These are phyloP conservation scores for Psix sp. DNA, from an alignment of 1,140 invertebrate species.

Conservation along the genomic window DNA sequence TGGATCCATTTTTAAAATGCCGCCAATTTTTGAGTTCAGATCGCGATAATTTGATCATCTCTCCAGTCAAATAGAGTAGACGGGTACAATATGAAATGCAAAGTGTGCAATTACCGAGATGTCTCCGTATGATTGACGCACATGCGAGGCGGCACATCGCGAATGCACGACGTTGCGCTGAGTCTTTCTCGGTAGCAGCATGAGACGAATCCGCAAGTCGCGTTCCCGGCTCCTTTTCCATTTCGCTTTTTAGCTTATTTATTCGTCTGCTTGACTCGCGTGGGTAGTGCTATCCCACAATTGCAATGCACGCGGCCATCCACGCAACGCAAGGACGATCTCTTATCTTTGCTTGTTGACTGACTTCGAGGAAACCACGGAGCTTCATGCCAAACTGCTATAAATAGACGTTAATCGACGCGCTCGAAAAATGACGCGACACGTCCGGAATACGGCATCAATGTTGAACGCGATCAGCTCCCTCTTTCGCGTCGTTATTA, in stretches of 20 bases:
- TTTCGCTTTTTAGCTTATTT: conserved; percentile 49
- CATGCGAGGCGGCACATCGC: conserved; percentile 65
- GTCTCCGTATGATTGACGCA: conserved; percentile 72
- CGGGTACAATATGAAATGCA: conserved; percentile 64
- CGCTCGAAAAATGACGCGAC: conserved; percentile 62
- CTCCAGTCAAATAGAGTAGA: conserved; percentile 6
- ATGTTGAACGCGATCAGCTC: too few species aligned
- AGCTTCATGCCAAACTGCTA: conserved; percentile 72
- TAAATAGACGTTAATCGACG: conserved; percentile 74
- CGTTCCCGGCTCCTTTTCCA: conserved; percentile 44
- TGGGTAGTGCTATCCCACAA: conserved; percentile 50
- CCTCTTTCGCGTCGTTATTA: too few species aligned
- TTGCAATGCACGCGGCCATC: conserved; percentile 64
- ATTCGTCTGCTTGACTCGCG: conserved; percentile 48
- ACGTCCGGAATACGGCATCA: conserved; percentile 51
- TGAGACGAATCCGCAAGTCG: conserved; percentile 72
- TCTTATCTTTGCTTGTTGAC: conserved; percentile 66
- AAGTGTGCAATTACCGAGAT: conserved; percentile 67
- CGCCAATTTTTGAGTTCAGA: background rate
- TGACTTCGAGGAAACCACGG: conserved; percentile 63
- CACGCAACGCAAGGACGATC: conserved; percentile 72
- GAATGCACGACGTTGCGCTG: conserved; percentile 68
- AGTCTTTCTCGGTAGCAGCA: conserved; percentile 73
- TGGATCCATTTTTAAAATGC: too few species aligned
- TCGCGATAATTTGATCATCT: conserved; percentile 15